phyloP scores from a whole-genome alignment of 2,888 invertebrate species.

The Parnassius orleans region DNA sequence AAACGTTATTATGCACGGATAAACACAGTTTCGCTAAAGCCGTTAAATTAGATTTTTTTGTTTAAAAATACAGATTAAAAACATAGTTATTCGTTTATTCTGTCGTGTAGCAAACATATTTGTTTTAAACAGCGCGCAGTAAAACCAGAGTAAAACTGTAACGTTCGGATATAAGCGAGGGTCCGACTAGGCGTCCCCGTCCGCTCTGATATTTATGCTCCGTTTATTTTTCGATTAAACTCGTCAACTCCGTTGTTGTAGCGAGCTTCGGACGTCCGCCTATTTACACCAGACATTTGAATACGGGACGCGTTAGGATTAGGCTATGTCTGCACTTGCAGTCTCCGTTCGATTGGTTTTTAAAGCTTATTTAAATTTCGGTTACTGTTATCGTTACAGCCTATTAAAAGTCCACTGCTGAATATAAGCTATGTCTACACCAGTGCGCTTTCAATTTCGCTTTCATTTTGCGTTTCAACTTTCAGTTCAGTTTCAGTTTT shows the following conservation, averaged over 20 bases:
- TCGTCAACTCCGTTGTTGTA: conserved; percentile 43
- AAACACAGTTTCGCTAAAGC: conserved; percentile 1
- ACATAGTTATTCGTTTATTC: conserved; percentile 1
- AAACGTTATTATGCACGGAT: neutral
- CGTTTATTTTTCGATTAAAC: conserved; percentile 38
- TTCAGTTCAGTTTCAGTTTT: too few species aligned
- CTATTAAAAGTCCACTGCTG: too few species aligned
- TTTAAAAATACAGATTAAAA: conserved; percentile 15
- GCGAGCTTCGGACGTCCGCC: conserved; percentile 40
- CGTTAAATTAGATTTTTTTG: conserved; percentile 10
- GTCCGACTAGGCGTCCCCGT: conserved; percentile 13
- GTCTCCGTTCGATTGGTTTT: neutral
- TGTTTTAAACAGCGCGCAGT: conserved; percentile 9
- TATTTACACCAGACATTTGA: conserved; percentile 51
- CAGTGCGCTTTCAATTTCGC: too few species aligned
- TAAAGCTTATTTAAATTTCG: too few species aligned
- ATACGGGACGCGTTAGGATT: conserved; percentile 38
- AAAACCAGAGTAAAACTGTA: conserved; percentile 1
- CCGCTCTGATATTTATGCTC: conserved; percentile 34
- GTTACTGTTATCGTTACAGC: too few species aligned
- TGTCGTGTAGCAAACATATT: conserved; percentile 17
- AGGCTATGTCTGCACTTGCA: conserved; percentile 23
- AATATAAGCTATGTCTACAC: too few species aligned
- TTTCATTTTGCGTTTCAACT: too few species aligned
- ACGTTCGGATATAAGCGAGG: conserved; percentile 10